A percentile compares a stretch with the other conserved stretches of the same genome.
Evolutionary conservation across 2,888 invertebrate species (phyloP).

Genomic region (Antheraea assamensis): DNA sequence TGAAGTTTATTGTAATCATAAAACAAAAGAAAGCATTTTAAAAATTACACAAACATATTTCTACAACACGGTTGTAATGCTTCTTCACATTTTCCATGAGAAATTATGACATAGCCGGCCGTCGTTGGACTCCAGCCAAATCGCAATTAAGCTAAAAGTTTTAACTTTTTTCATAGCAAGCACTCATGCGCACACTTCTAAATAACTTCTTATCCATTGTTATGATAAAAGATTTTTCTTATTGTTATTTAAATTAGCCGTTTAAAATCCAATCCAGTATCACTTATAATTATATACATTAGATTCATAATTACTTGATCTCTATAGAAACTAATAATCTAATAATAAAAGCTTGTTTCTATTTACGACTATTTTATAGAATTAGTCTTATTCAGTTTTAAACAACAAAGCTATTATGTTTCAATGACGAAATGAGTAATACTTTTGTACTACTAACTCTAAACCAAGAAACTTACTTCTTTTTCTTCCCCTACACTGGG

Average conservation of each 20-base stretch:
- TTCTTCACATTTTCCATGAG: background rate
- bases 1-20: background rate
- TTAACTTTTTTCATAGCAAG: constrained; percentile 32
- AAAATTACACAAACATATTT: background rate
- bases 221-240: constrained; percentile 23
- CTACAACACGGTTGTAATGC: constrained; percentile 2
- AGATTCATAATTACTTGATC: too few species aligned
- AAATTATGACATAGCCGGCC: constrained; percentile 16
- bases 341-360: too few species aligned
- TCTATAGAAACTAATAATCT: too few species aligned
- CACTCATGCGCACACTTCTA: constrained; percentile 22
- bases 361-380: too few species aligned
- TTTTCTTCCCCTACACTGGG: too few species aligned
- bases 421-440: too few species aligned
- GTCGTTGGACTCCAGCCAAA: constrained; percentile 38
- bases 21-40: background rate
- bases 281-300: too few species aligned
- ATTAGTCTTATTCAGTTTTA: too few species aligned
- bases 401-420: too few species aligned
- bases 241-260: background rate
- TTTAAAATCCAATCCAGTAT: background rate
- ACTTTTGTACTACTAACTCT: too few species aligned
- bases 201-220: constrained; percentile 2
- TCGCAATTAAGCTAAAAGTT: constrained; percentile 38
- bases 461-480: too few species aligned